Evolutionary conservation across 2,888 invertebrate species (phyloP).

Genomic region (Alviniconcha strummeri): DNA sequence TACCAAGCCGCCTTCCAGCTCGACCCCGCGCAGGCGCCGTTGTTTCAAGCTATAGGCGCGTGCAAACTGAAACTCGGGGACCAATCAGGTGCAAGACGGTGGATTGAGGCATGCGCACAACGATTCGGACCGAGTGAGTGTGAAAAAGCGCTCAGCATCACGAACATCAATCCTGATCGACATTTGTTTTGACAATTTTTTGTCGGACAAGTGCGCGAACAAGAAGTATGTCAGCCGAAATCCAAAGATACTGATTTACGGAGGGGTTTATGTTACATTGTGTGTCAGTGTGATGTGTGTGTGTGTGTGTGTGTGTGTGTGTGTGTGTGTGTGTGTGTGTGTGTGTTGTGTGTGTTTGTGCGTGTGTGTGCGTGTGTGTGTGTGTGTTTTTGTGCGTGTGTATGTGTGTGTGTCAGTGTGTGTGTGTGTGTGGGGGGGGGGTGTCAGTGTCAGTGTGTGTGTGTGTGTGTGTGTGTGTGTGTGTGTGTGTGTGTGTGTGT

Average conservation of each 20-base stretch:
- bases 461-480: background rate
- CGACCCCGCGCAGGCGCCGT: slow-evolving; percentile 42
- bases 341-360: background rate
- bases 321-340: slow-evolving; percentile 10
- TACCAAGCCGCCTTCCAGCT: slow-evolving; percentile 45
- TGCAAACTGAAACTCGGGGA: slow-evolving; percentile 24
- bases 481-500: slow-evolving; percentile 9
- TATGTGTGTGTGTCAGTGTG: no score
- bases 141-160: background rate
- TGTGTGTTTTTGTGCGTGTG: no score
- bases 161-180: slow-evolving; percentile 3
- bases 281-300: background rate
- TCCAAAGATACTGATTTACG: background rate
- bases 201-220: no score
- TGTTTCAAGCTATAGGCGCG: slow-evolving; percentile 49
- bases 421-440: no score
- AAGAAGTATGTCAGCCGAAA: no score
- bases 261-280: background rate
- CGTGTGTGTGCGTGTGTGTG: no score
- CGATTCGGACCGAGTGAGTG: slow-evolving; percentile 1
- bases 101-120: slow-evolving; percentile 6
- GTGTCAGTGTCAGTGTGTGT: no score
- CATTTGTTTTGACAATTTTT: background rate
- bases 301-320: slow-evolving; percentile 6
- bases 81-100: background rate